Evolutionary conservation across 2,113 vertebrate species (phyloP), one percentile per base, ranked within the genome.

Genomic region (Thomomys bottae): DNA sequence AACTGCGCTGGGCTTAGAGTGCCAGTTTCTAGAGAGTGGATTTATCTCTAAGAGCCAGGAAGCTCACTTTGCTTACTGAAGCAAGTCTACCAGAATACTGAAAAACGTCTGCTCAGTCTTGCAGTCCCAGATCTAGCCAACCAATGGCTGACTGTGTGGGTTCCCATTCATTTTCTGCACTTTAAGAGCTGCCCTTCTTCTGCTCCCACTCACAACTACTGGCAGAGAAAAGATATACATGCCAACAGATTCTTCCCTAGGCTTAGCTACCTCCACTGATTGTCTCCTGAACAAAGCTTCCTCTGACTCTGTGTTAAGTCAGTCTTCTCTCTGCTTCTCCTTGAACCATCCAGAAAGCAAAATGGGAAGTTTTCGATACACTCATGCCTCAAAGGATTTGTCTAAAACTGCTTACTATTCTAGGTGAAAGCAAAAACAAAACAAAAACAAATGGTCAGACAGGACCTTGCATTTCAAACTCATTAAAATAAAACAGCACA

Each of bases 331-430:
- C 34, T 8, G 10, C 67, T n/a, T 76, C 49, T 59, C 24, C n/a
- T 6, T 32, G 38, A 54, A 89, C 49, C 49, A 17, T 54, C 34
- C 38, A 38, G 10, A 57, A 15, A 32, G 32, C 38, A 32, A 14
- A 54, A 3, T 14, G 84, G 34, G 8, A 23, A 59, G 23, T 34
- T 6, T 70, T 78, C 64, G 28, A 45, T 38, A 28, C 32, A 66
- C 30, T 75, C 32, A 78, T 63, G 42, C 40, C 59, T 91, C 59
- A 28, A 45, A 93, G 32, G 24, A 54, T 79, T 76, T 88, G 45
- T 75, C 57, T 90, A n/a, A 75, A 94, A 86, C 18, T 30, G 4
- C 34, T 85, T 91, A 91, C 70, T 67, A 66, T 40, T 82, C 61
- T 75, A 82, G 8, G 26, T 54, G 2, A 42, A 82, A 95, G 77